Evolutionary conservation across 30 jellyfish, hydroid and myxozoan species (phyloP), one percentile per base, ranked within the genome.

Genomic region (Aurelia sp.): DNA sequence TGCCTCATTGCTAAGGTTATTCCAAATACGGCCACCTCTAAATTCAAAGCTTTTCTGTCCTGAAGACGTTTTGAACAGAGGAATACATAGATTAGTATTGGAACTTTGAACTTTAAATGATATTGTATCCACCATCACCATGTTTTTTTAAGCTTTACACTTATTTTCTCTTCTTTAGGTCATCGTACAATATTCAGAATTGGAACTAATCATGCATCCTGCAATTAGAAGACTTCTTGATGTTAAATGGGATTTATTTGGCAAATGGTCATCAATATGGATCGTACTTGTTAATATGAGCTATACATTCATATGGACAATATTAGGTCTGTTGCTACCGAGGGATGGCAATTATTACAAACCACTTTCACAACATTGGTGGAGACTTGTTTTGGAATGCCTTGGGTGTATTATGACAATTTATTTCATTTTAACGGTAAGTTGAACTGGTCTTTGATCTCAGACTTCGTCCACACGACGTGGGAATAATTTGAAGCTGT

Each of bases 141-240:
- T 40, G 10, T 40, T 40, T 0, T 0, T 8, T 40, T 40, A 40
- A 0, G 33, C 33, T 27, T 27, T 27, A 40, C 15, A 5, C 55
- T 5, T 44, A 44, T 44, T 44, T 44, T 5, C 55, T 44, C 9
- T 44, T 44, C 15, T 38, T 10, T 67, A 93, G 98, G 98, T 90
- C 48, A 84, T 93, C 24, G 96, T 96, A 0, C 95, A 91, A 61
- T 91, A 96, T 64, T 81, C 95, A 13, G 99, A 96, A 33, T 84
- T 91, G 19, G 92, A 91, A 40, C 84, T 96, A n/a, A 96, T 96
- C 53, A 96, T 96, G 99, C 99, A 96, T 63, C 99, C 99, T 11
- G 99, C 97, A 40, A 91, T 96, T 6, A 97, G 96, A 8, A 60
- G 99, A 57, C 76, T 96, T 15, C 94, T 96, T 12, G 91, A 86